Evolutionary conservation across 2,888 invertebrate genomes (phyloP).

Genomic region (Thecocarcelia acutangulata): DNA sequence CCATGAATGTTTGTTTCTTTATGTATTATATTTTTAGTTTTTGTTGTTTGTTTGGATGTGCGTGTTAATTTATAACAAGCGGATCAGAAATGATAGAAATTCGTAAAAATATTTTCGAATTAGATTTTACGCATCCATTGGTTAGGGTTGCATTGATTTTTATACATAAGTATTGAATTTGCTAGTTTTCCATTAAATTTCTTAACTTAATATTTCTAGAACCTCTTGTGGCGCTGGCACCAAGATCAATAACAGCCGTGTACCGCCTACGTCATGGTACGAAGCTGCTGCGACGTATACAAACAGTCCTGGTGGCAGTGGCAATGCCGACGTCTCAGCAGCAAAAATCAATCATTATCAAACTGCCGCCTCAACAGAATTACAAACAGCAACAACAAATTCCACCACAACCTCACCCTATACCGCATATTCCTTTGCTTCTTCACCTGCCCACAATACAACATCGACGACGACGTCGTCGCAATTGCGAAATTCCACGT

Average conservation of each 20-base stretch:
- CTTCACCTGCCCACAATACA: slow-evolving; percentile 72
- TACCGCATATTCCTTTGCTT: slow-evolving; percentile 69
- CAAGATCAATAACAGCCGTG: slow-evolving; percentile 78
- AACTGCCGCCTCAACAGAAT: slow-evolving; percentile 67
- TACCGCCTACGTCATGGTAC: slow-evolving; percentile 81
- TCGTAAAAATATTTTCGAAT: no score
- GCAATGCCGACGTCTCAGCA: slow-evolving; percentile 79
- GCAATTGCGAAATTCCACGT: slow-evolving; percentile 37
- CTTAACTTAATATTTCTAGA: slow-evolving; percentile 17
- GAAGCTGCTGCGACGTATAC: slow-evolving; percentile 79
- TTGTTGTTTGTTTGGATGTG: no score
- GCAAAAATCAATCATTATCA: slow-evolving; percentile 71
- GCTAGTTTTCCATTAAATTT: no score
- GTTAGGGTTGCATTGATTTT: no score
- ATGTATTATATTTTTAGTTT: no score
- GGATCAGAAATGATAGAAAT: no score
- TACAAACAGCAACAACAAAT: slow-evolving; percentile 69
- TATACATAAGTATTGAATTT: background rate
- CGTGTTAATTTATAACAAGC: no score
- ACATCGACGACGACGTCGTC: slow-evolving; percentile 70
- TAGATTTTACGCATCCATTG: no score
- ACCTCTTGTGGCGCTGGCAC: slow-evolving; percentile 74
- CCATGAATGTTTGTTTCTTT: no score
- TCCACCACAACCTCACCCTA: slow-evolving; percentile 77
- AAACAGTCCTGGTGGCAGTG: slow-evolving; percentile 81